Evolutionary conservation across 2,888 invertebrate species (phyloP), one percentile per base, ranked within the genome.

Genomic region (Chrysolina haemoptera): DNA sequence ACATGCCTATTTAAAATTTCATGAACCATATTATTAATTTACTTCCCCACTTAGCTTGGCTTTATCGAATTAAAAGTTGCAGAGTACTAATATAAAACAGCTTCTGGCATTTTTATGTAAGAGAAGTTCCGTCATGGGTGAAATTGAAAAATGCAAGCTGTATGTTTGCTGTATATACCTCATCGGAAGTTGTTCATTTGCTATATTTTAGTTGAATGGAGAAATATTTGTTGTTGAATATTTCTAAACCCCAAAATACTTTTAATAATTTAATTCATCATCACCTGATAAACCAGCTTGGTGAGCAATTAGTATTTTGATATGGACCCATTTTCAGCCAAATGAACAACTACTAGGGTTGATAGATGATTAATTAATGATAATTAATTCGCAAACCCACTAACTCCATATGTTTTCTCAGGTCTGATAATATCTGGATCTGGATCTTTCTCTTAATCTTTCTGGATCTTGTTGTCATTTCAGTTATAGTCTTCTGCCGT

Each of bases 11-110:
- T 35, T 9, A 59, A 59, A 27, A n/a, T 59, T 35, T 35, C 27
- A 35, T 59, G 27, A 59, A 9, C n/a, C 59, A 59, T 16, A 59
- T n/a, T n/a, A 59, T n/a, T n/a, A 59, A 59, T 59, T 59, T 59
- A 27, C 35, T 35, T 35, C 27, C n/a, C 35, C 27, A n/a, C 4
- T 59, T 35, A 59, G n/a, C 59, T 11, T 9, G 14, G n/a, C n/a
- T 59, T 59, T 35, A 27, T 59, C 0, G 59, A 22, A 55, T 22
- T 18, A 5, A 22, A 55, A 35, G 59, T 59, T 59, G 9, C 59
- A 27, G 59, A 59, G 27, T 1, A n/a, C 59, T 59, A 59, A 59
- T 59, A n/a, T 27, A 35, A 35, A 59, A 59, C 12, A 35, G 59
- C 59, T 59, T n/a, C 27, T 12, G n/a, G 59, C 59, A 35, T 27